These are phyloP conservation scores for Masnerella sp. DNA, from an alignment of 2,888 invertebrate species.

Conservation along the genomic window DNA sequence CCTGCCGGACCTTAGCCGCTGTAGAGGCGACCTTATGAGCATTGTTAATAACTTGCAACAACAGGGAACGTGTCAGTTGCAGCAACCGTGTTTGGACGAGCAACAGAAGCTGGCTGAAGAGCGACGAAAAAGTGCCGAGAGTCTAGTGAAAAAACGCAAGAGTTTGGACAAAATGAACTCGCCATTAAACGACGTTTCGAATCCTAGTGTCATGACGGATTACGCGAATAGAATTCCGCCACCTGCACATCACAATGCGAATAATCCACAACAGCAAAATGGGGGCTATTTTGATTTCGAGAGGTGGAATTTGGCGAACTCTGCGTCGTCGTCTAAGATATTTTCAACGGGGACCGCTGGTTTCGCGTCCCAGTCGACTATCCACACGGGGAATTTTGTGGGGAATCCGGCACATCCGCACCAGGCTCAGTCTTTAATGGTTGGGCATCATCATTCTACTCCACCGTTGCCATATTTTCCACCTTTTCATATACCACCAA, in stretches of 20 bases:
- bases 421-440: constrained; percentile 83
- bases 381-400: constrained; percentile 79
- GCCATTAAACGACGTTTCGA: constrained; percentile 80
- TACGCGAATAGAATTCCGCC: constrained; percentile 83
- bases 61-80: constrained; percentile 79
- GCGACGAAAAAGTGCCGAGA: constrained; percentile 70
- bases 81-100: constrained; percentile 68
- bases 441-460: constrained; percentile 83
- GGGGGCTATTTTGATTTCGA: constrained; percentile 86
- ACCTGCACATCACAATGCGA: constrained; percentile 84
- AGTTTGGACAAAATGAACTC: constrained; percentile 81
- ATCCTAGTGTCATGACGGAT: constrained; percentile 80
- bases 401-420: constrained; percentile 72
- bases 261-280: constrained; percentile 79
- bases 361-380: constrained; percentile 80
- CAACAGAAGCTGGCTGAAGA: constrained; percentile 74
- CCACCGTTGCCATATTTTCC: constrained; percentile 86
- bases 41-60: constrained; percentile 86
- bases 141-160: constrained; percentile 79
- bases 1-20: constrained; percentile 86
- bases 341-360: constrained; percentile 81
- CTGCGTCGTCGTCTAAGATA: constrained; percentile 81
- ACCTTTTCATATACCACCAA: constrained; percentile 83
- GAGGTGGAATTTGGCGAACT: constrained; percentile 87
- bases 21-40: constrained; percentile 87